Evolutionary conservation across 2,113 vertebrate genomes (phyloP).

Genomic region (Equus quagga): DNA sequence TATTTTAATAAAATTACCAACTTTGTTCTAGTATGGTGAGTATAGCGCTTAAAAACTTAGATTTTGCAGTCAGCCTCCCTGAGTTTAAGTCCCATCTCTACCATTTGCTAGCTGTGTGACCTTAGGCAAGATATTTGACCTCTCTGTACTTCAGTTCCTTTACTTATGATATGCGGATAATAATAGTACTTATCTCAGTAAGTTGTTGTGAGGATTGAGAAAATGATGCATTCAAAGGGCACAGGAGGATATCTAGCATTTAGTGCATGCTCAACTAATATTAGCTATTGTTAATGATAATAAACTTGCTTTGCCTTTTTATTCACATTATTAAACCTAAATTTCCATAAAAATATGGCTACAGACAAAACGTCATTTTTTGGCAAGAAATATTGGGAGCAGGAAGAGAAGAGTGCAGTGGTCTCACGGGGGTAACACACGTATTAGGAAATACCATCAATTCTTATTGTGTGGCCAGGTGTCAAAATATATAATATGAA

Average conservation of each 20-base stretch:
- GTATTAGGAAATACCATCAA: background rate
- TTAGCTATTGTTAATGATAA: background rate
- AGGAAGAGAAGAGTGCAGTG: background rate
- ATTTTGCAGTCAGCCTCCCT: background rate
- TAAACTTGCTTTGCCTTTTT: conserved; percentile 18
- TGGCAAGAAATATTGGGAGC: background rate
- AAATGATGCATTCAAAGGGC: background rate
- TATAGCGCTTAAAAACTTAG: background rate
- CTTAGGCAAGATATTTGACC: background rate
- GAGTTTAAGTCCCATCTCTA: background rate
- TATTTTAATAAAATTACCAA: background rate
- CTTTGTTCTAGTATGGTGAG: background rate
- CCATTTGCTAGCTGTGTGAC: background rate
- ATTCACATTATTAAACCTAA: background rate
- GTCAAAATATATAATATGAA: background rate
- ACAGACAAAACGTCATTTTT: background rate
- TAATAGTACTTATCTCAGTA: background rate
- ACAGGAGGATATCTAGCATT: background rate
- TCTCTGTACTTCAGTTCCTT: background rate
- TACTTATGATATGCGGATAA: background rate
- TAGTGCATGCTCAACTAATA: background rate
- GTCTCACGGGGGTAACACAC: background rate
- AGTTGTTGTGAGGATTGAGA: background rate
- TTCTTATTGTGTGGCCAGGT: background rate
- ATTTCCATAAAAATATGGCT: background rate